Percentiles rank a stretch among this genome's conserved stretches.
These are phyloP conservation scores for Cyprinodon diabolis DNA, from an alignment of 2,797 vertebrate species.

Conservation along the genomic window DNA sequence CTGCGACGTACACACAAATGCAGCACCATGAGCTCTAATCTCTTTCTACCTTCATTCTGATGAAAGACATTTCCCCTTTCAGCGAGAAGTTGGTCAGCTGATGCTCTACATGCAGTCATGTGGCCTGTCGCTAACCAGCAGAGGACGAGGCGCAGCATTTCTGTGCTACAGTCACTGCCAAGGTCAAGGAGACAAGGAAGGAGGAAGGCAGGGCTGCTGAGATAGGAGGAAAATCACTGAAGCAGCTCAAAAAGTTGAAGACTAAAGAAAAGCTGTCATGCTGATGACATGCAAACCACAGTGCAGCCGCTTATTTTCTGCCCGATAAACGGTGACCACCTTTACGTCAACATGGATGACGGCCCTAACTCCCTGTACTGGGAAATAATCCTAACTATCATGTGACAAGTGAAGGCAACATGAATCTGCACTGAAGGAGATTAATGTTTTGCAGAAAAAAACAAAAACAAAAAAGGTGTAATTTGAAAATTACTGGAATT, in stretches of 20 bases:
- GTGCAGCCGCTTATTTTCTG: conserved; percentile 50
- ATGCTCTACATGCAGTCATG: conserved; percentile 52
- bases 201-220: conserved; percentile 15
- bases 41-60: conserved; percentile 50
- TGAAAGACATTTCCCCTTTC: conserved; percentile 73
- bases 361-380: conserved; percentile 16
- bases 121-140: conserved; percentile 64
- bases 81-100: conserved; percentile 73
- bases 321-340: conserved; percentile 40
- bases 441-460: neutral
- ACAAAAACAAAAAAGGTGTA: neutral
- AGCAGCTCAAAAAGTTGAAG: conserved; percentile 8
- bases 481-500: neutral
- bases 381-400: conserved; percentile 31
- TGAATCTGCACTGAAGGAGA: conserved; percentile 13
- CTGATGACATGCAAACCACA: conserved; percentile 50
- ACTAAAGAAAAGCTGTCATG: conserved; percentile 35
- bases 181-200: conserved; percentile 68
- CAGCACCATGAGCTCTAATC: conserved; percentile 35
- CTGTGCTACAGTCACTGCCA: conserved; percentile 63
- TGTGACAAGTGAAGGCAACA: conserved; percentile 29
- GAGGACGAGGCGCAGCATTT: conserved; percentile 34
- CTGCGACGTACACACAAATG: conserved; percentile 11
- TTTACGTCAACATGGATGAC: conserved; percentile 58
- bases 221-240: conserved; percentile 28